Percentiles rank a stretch among this genome's conserved stretches.
These are phyloP conservation scores for Ptiloglossa arizonensis DNA, from an alignment of 1,140 invertebrate species.

Conservation along the genomic window DNA sequence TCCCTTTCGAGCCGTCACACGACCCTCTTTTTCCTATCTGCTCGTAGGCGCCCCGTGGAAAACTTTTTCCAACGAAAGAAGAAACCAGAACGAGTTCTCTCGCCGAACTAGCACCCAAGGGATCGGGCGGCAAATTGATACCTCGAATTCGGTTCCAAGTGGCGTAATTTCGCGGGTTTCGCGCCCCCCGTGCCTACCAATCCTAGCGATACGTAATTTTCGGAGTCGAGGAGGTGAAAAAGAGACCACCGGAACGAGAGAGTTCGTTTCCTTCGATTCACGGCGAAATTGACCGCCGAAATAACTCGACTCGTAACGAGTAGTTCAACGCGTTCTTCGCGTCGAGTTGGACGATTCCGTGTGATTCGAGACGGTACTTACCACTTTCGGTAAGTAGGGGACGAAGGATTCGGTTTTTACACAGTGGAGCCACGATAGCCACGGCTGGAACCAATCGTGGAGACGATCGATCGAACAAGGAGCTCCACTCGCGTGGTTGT, in stretches of 20 bases:
- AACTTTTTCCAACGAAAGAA: conserved; percentile 63
- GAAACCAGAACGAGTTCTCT: neutral
- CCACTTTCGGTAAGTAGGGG: too few relatives aligned
- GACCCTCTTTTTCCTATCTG: conserved; percentile 65
- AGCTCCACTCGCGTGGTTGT: too few relatives aligned
- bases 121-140: conserved; percentile 10
- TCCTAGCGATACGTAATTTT: neutral
- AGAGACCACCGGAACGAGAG: neutral
- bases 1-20: conserved; percentile 50
- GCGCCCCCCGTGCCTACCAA: too few relatives aligned
- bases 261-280: neutral
- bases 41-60: conserved; percentile 73
- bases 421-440: too few relatives aligned
- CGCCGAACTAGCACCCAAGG: neutral
- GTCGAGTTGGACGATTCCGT: too few relatives aligned
- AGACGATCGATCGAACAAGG: too few relatives aligned
- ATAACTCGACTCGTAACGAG: too few relatives aligned
- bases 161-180: neutral
- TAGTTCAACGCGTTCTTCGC: neutral
- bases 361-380: too few relatives aligned
- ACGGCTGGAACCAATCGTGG: too few relatives aligned
- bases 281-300: too few relatives aligned
- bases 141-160: neutral
- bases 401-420: too few relatives aligned
- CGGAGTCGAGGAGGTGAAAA: neutral